A percentile compares a stretch with the other conserved stretches of the same genome.
These are phyloP conservation scores for Epizoanthus illoricatus DNA, from an alignment of 92 coral and sea anemone genomes.

Conservation along the genomic window DNA sequence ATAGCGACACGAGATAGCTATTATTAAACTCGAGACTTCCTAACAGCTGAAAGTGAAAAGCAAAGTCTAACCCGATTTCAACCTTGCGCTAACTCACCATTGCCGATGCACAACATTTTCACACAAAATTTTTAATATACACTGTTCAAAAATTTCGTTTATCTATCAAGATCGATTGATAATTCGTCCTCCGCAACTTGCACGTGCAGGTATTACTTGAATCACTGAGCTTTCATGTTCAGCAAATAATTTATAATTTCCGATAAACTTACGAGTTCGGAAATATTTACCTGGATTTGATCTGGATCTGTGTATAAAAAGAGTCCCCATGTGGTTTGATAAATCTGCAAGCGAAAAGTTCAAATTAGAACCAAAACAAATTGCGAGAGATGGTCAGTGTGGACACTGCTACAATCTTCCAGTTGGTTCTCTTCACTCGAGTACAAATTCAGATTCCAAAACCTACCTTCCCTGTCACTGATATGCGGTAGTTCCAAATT, in stretches of 20 bases:
- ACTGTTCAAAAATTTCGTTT: neutral
- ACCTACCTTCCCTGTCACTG: constrained; percentile 96
- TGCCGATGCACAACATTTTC: neutral
- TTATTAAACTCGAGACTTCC: too few species aligned
- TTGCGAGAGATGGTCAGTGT: neutral
- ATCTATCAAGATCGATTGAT: constrained; percentile 5
- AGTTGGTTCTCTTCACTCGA: neutral
- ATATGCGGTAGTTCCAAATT: constrained; percentile 93
- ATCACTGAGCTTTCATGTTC: neutral
- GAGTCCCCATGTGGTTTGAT: constrained; percentile 94
- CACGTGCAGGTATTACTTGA: constrained; percentile 18
- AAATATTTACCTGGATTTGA: constrained; percentile 50
- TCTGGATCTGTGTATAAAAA: constrained; percentile 82
- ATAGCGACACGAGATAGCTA: too few species aligned
- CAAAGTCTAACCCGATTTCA: too few species aligned
- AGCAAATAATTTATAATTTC: constrained; percentile 2
- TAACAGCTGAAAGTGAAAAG: too few species aligned
- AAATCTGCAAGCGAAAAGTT: constrained; percentile 67
- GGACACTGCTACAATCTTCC: constrained; percentile 11
- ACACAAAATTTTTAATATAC: neutral
- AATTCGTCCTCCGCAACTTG: constrained; percentile 7
- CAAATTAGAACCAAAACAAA: neutral
- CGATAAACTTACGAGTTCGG: neutral
- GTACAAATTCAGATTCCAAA: constrained; percentile 4
- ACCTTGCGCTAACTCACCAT: too few species aligned